phyloP scores from a whole-genome alignment of 2,888 invertebrate genomes.

The Ophonus ardosiacus region DNA sequence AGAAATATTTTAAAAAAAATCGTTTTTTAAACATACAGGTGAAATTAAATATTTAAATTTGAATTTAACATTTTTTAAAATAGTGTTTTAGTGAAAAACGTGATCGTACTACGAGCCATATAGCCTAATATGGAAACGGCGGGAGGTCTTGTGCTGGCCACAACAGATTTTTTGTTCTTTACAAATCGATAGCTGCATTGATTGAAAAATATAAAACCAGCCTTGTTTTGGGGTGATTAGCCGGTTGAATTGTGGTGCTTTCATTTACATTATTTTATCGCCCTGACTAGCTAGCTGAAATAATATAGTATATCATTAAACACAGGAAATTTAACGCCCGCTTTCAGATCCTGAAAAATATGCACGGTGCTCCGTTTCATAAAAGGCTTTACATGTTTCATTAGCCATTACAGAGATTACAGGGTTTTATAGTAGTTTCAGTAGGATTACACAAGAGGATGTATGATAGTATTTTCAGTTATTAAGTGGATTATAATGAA shows the following conservation, averaged over 20 bases:
- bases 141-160: too few species aligned
- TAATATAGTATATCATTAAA: conserved; percentile 25
- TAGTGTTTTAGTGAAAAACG: too few species aligned
- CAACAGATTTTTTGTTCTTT: background rate
- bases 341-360: background rate
- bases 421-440: background rate
- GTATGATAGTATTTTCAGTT: background rate
- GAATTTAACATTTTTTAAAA: too few species aligned
- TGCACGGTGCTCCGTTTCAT: background rate
- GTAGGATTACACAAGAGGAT: background rate
- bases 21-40: too few species aligned
- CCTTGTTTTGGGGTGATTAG: background rate
- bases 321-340: background rate
- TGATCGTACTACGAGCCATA: too few species aligned
- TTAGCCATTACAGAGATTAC: background rate
- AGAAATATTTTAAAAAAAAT: too few species aligned
- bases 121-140: too few species aligned
- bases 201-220: background rate
- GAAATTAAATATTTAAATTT: too few species aligned
- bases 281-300: background rate
- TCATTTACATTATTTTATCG: background rate
- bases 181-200: background rate
- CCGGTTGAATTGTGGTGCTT: background rate
- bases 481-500: background rate
- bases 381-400: background rate